A percentile compares a stretch with the other conserved stretches of the same genome.
phyloP scores from a whole-genome alignment of 2,888 invertebrate species.

The Hyles lineata region DNA sequence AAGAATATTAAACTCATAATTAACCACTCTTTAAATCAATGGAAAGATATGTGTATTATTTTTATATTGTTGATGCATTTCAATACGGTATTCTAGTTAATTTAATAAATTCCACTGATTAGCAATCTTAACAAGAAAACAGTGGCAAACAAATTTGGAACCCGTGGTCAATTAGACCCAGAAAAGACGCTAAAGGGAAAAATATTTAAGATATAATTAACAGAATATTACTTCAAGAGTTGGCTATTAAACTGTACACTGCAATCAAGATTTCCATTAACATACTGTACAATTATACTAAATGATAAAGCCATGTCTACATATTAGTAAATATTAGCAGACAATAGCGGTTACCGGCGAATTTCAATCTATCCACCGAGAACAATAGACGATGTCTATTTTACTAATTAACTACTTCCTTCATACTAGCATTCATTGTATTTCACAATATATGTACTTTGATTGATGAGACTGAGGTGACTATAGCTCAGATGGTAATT shows the following conservation, averaged over 20 bases:
- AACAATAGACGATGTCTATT: conserved; percentile 19
- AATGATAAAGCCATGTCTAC: conserved; percentile 19
- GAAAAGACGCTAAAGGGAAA: not conserved
- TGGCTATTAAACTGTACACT: not conserved
- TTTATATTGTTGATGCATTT: too few species aligned
- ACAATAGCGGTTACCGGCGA: conserved; percentile 11
- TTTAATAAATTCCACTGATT: too few species aligned
- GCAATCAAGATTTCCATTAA: conserved; percentile 1
- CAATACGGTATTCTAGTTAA: too few species aligned
- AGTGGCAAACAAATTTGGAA: too few species aligned
- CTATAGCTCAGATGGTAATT: too few species aligned
- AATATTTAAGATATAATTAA: not conserved
- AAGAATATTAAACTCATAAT: too few species aligned
- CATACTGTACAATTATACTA: conserved; percentile 7
- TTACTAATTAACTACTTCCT: conserved; percentile 21
- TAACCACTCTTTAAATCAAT: too few species aligned
- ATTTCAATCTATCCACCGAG: not conserved
- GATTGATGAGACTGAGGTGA: not conserved
- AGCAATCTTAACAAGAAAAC: too few species aligned
- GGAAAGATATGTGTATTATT: too few species aligned
- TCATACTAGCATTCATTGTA: not conserved
- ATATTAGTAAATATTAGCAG: conserved; percentile 24
- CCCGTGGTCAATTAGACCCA: too few species aligned
- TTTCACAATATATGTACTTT: conserved; percentile 7
- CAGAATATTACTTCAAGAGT: not conserved